Percentiles rank a stretch among this genome's conserved stretches.
phyloP scores from a whole-genome alignment of 1,140 invertebrate species.

The Littorina saxatilis region DNA sequence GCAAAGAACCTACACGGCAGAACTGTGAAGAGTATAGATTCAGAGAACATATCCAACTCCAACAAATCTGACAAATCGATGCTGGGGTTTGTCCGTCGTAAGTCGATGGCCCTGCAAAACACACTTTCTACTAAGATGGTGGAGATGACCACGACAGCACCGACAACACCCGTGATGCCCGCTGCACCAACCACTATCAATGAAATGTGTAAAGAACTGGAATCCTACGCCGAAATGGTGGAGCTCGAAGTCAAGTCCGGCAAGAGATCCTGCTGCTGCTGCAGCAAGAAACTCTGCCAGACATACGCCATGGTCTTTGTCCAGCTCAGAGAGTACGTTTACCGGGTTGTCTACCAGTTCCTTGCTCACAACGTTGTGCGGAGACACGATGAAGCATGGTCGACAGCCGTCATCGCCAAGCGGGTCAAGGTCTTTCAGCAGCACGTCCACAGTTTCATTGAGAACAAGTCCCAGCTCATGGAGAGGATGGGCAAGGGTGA shows the following conservation, averaged over 20 bases:
- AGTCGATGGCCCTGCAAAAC: too few relatives aligned
- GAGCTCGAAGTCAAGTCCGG: not conserved
- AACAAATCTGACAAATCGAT: too few relatives aligned
- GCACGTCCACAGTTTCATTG: too few relatives aligned
- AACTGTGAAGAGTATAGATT: too few relatives aligned
- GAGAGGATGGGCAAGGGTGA: not conserved
- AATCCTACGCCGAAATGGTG: conserved; percentile 4
- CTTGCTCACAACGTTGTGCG: not conserved
- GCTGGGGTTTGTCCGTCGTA: too few relatives aligned
- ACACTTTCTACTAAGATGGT: too few relatives aligned
- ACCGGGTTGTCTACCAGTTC: not conserved
- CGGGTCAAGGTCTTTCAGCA: too few relatives aligned
- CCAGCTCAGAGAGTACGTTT: not conserved
- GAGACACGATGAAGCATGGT: not conserved
- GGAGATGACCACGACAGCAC: too few relatives aligned
- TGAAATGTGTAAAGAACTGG: not conserved
- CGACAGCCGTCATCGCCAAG: not conserved
- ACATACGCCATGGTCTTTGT: not conserved
- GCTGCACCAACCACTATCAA: too few relatives aligned
- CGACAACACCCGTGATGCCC: too few relatives aligned
- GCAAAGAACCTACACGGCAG: too few relatives aligned
- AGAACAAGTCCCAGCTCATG: not conserved
- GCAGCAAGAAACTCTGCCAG: not conserved
- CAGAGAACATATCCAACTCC: too few relatives aligned
- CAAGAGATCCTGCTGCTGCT: not conserved